Percentiles rank a stretch among this genome's conserved stretches.
phyloP scores from a whole-genome alignment of 2,888 invertebrate species.

The Ptychoptera contaminata region DNA sequence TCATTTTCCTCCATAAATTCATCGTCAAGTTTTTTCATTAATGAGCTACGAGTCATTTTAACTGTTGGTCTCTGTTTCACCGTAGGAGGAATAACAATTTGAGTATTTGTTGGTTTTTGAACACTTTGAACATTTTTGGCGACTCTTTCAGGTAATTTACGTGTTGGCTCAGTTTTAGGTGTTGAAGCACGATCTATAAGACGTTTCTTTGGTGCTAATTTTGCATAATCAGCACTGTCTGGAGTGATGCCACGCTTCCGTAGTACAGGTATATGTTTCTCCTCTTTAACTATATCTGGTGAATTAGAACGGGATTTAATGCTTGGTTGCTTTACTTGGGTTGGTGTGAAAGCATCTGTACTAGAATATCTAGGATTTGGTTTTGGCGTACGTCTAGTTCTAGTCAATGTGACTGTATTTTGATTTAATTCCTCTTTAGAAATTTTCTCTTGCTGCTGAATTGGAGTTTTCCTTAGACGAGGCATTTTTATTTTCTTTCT shows the following conservation, averaged over 20 bases:
- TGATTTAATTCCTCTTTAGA: not conserved
- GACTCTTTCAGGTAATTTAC: not conserved
- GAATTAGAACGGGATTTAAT: conserved; percentile 2
- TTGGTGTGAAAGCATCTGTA: conserved; percentile 23
- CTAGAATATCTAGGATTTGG: conserved; percentile 30
- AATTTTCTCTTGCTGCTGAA: too few species aligned
- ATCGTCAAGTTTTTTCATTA: conserved; percentile 7
- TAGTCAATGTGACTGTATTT: conserved; percentile 3
- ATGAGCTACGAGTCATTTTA: too few species aligned
- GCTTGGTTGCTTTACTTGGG: not conserved
- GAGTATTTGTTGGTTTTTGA: not conserved
- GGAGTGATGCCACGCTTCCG: not conserved
- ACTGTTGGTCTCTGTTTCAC: not conserved
- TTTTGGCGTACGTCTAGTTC: conserved; percentile 28
- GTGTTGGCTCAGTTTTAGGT: not conserved
- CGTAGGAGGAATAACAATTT: not conserved
- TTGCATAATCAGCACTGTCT: conserved; percentile 1
- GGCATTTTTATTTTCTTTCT: too few species aligned
- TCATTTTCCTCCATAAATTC: conserved; percentile 16
- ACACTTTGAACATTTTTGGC: not conserved
- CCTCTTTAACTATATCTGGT: conserved; percentile 3
- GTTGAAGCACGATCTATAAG: not conserved
- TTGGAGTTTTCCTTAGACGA: too few species aligned
- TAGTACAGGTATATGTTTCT: too few species aligned
- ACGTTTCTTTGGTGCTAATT: not conserved